phyloP scores from a whole-genome alignment of 2,888 invertebrate species.

The Tanytarsus gracilentus region DNA sequence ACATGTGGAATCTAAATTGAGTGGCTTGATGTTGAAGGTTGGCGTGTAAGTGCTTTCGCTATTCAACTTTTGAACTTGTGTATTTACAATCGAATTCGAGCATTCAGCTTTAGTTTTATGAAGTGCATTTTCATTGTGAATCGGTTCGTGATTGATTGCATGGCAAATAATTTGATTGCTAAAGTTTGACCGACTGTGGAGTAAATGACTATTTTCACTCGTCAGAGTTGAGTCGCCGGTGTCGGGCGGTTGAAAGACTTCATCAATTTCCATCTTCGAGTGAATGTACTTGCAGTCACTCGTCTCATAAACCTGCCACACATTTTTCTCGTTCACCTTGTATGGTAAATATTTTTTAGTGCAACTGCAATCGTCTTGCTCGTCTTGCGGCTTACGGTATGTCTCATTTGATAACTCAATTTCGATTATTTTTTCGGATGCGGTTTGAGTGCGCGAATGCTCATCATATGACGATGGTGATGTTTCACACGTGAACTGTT shows the following conservation, averaged over 20 bases:
- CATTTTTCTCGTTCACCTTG: constrained; percentile 27
- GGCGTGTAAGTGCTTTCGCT: constrained; percentile 14
- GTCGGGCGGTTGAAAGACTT: constrained; percentile 14
- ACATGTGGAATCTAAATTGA: not conserved
- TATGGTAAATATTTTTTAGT: constrained; percentile 25
- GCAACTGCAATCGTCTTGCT: constrained; percentile 21
- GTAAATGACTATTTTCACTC: constrained; percentile 3
- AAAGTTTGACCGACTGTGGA: constrained; percentile 26
- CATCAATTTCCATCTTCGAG: constrained; percentile 16
- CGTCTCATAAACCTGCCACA: constrained; percentile 28
- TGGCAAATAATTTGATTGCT: constrained; percentile 25
- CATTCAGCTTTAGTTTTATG: constrained; percentile 11
- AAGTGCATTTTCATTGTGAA: constrained; percentile 8
- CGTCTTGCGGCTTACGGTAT: not conserved
- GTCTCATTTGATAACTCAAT: constrained; percentile 8
- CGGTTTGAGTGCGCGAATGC: not conserved
- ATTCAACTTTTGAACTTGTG: constrained; percentile 14
- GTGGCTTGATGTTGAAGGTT: constrained; percentile 17
- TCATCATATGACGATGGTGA: not conserved
- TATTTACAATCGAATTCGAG: not conserved
- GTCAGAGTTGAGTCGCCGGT: not conserved
- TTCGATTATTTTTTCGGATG: constrained; percentile 20
- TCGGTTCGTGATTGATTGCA: constrained; percentile 16
- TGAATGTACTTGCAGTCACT: constrained; percentile 27
- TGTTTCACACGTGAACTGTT: not conserved